A percentile compares a stretch with the other conserved stretches of the same genome.
Conservation (phyloP, 1,140 invertebrate genomes). For the Solenopsis invicta region DNA sequence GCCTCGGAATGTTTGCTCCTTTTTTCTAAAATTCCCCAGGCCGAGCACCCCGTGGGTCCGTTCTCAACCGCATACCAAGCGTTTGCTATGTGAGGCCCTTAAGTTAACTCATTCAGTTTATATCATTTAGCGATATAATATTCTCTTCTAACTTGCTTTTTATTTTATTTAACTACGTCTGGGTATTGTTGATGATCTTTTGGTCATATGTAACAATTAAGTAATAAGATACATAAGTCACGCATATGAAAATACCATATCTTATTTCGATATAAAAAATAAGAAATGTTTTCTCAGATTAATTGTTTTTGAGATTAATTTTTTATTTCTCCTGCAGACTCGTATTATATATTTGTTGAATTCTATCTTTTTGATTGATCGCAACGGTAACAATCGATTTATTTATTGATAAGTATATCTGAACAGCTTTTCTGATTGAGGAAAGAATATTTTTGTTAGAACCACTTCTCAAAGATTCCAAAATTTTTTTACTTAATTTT, state of each 20-base stretch:
- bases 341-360: neutral
- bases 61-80: constrained; percentile 58
- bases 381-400: neutral
- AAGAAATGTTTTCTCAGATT: neutral
- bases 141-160: neutral
- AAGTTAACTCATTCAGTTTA: constrained; percentile 24
- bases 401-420: neutral
- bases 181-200: neutral
- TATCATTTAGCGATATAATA: neutral
- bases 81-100: constrained; percentile 37
- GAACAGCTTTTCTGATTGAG: neutral
- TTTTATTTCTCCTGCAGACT: constrained; percentile 1
- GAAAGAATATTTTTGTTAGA: too few species aligned
- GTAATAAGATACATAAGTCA: neutral
- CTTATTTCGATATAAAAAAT: neutral
- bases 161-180: neutral
- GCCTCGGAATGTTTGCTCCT: constrained; percentile 69
- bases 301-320: neutral
- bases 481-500: too few species aligned
- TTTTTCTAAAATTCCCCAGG: constrained; percentile 73
- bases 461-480: too few species aligned
- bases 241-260: neutral
- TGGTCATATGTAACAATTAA: neutral
- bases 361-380: neutral
- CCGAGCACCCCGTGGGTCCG: constrained; percentile 58